Conservation (phyloP, 1,140 invertebrate species). For the Papilio glaucus region DNA sequence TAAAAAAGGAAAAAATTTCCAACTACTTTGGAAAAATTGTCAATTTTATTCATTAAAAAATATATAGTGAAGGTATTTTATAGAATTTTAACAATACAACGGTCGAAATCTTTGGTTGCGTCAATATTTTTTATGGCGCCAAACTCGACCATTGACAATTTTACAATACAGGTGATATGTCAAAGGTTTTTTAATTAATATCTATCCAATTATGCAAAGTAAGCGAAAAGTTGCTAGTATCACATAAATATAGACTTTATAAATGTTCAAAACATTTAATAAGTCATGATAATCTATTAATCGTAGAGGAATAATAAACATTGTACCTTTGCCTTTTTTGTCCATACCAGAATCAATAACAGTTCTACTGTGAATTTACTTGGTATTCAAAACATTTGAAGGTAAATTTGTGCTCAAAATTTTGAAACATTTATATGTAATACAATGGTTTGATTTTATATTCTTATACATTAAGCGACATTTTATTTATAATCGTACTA, state of each 20-base stretch:
- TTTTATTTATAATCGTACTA: constrained; percentile 36
- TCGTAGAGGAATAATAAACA: not conserved
- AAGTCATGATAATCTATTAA: not conserved
- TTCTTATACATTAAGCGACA: constrained; percentile 7
- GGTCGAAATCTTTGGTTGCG: not conserved
- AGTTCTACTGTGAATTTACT: constrained; percentile 1
- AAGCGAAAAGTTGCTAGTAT: no score
- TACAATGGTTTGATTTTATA: constrained; percentile 45
- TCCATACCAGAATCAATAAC: not conserved
- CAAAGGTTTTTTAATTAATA: not conserved
- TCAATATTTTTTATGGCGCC: constrained; percentile 4
- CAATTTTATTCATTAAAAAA: no score
- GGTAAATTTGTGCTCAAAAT: constrained; percentile 33
- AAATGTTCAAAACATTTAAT: no score
- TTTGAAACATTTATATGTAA: constrained; percentile 28
- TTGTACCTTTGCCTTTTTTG: not conserved
- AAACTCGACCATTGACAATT: not conserved
- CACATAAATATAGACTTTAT: not conserved
- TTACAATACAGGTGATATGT: not conserved
- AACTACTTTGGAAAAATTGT: no score
- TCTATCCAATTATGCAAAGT: not conserved
- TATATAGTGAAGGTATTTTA: no score
- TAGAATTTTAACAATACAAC: no score
- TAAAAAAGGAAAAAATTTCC: no score
- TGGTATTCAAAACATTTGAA: not conserved